A percentile compares a stretch with the other conserved stretches of the same genome.
Evolutionary conservation across 2,797 vertebrate genomes (phyloP).

Genomic region (Hydrophis major): DNA sequence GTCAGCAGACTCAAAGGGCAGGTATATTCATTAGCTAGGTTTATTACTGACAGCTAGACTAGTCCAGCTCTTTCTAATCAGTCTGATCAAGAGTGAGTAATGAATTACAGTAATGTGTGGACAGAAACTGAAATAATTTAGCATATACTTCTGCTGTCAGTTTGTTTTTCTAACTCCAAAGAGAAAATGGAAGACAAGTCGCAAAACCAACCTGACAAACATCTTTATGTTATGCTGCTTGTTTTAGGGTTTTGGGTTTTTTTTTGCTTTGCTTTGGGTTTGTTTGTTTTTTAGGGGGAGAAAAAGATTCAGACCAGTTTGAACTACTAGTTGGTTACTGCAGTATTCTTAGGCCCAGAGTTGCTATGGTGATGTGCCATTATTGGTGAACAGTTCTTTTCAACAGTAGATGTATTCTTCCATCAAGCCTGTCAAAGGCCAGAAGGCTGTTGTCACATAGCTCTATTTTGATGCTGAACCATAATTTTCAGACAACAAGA

Average conservation of each 20-base stretch:
- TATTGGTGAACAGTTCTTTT: conserved; percentile 36
- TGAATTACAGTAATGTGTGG: neutral
- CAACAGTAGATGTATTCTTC: conserved; percentile 31
- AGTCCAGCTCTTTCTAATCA: neutral
- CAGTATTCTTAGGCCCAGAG: conserved; percentile 10
- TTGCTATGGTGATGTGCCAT: conserved; percentile 51
- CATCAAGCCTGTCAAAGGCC: conserved; percentile 40
- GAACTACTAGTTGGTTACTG: neutral
- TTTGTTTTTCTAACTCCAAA: neutral
- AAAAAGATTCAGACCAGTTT: neutral
- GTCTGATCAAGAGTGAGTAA: neutral
- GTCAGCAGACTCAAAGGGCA: neutral
- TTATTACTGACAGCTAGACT: neutral
- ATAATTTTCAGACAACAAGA: conserved; percentile 13
- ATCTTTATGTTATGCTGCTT: neutral
- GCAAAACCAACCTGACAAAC: neutral
- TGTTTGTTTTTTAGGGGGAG: neutral
- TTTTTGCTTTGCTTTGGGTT: neutral
- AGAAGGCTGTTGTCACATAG: conserved; percentile 4
- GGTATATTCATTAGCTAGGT: neutral
- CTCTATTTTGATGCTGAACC: conserved; percentile 26
- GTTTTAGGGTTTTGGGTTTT: neutral
- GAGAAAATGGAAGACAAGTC: neutral
- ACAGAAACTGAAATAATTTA: neutral
- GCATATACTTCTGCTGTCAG: neutral